Percentiles rank a stretch among this genome's conserved stretches.
Conservation (phyloP, 2,797 vertebrate species). For the Parambassis ranga region DNA sequence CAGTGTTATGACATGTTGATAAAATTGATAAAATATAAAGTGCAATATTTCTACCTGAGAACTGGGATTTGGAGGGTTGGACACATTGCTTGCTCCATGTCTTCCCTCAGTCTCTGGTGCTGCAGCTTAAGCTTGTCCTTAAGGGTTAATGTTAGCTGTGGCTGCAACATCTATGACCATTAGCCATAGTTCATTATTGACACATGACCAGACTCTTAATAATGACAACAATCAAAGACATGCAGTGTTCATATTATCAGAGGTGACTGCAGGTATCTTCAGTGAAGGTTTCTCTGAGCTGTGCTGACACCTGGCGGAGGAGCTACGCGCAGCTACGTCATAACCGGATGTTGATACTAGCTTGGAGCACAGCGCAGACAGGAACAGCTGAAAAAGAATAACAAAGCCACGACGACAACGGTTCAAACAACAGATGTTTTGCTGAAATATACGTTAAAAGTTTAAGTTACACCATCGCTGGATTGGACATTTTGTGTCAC, state of each 20-base stretch:
- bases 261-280: too few relatives aligned
- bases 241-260: too few relatives aligned
- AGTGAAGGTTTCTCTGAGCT: neutral
- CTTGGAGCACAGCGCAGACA: slow-evolving; percentile 27
- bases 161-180: too few relatives aligned
- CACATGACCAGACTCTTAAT: too few relatives aligned
- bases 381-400: slow-evolving; percentile 80
- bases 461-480: slow-evolving; percentile 31
- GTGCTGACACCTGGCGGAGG: slow-evolving; percentile 45
- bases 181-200: neutral
- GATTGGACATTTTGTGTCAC: neutral
- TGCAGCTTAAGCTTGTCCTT: neutral
- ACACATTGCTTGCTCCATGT: too few relatives aligned
- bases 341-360: slow-evolving; percentile 76
- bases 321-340: slow-evolving; percentile 11
- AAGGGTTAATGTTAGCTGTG: neutral
- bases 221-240: too few relatives aligned
- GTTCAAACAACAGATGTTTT: slow-evolving; percentile 21
- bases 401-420: slow-evolving; percentile 67
- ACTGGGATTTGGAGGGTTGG: neutral
- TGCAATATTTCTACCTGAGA: too few relatives aligned
- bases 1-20: neutral
- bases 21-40: too few relatives aligned
- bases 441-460: neutral
- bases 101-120: too few relatives aligned